Conservation (phyloP, 2,113 vertebrate species). For the Bos javanicus region DNA sequence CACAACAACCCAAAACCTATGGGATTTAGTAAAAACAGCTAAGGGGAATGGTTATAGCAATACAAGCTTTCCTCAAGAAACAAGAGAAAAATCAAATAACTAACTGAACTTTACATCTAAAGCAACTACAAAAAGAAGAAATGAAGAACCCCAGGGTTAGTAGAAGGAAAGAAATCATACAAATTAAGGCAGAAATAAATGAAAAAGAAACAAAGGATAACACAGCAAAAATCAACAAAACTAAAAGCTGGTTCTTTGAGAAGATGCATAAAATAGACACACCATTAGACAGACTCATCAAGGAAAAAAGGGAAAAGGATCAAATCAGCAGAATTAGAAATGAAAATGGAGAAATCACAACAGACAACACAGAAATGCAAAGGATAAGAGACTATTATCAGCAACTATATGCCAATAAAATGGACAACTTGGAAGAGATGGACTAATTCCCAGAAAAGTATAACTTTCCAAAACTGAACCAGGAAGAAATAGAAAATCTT, state of each 20-base stretch:
- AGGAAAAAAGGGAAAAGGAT: background rate
- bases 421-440: background rate
- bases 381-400: background rate
- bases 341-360: background rate
- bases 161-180: too few relatives aligned
- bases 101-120: too few relatives aligned
- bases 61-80: too few relatives aligned
- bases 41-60: too few relatives aligned
- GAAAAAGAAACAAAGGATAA: background rate
- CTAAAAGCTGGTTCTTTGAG: background rate
- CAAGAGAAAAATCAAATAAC: too few relatives aligned
- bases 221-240: background rate
- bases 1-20: too few relatives aligned
- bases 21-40: too few relatives aligned
- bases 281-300: background rate
- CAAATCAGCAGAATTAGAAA: background rate
- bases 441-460: background rate
- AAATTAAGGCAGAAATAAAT: background rate
- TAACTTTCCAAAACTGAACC: background rate
- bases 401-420: background rate
- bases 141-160: too few relatives aligned
- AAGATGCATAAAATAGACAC: background rate
- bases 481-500: background rate
- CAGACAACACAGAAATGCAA: background rate
- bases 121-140: too few relatives aligned